phyloP scores from a whole-genome alignment of 1,140 invertebrate genomes.

The Zaprionus tsacasi region DNA sequence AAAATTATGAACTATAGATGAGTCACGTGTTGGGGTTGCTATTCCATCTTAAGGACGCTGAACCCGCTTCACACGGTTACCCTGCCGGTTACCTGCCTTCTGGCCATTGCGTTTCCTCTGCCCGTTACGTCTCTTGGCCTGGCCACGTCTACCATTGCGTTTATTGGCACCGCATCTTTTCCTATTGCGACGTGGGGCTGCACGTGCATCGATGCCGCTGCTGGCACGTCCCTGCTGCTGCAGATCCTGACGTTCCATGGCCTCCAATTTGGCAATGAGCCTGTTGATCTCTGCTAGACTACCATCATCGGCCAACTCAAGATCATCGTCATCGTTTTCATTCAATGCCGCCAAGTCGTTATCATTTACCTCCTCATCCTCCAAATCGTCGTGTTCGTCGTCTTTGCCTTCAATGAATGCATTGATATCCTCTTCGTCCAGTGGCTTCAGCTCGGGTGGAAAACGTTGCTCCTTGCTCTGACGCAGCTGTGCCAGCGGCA shows the following conservation, averaged over 20 bases:
- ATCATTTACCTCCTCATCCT: constrained; percentile 42
- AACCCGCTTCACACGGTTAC: constrained; percentile 5
- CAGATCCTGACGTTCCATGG: not conserved
- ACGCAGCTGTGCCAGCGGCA: constrained; percentile 26
- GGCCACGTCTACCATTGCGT: not conserved
- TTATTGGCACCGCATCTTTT: constrained; percentile 24
- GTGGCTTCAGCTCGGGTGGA: constrained; percentile 37
- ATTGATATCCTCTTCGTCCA: constrained; percentile 48
- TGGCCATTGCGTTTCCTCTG: constrained; percentile 21
- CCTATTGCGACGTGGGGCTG: constrained; percentile 4
- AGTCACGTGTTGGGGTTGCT: not conserved
- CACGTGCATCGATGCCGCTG: not conserved
- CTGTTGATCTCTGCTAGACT: constrained; percentile 14
- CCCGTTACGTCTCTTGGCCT: constrained; percentile 6
- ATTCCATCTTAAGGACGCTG: not conserved
- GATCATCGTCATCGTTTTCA: constrained; percentile 18
- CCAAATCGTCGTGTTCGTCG: not conserved
- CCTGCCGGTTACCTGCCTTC: constrained; percentile 9
- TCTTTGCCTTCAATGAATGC: constrained; percentile 42
- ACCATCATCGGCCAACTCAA: constrained; percentile 1
- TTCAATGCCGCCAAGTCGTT: constrained; percentile 16
- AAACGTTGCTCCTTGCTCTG: constrained; percentile 58
- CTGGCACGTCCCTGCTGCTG: constrained; percentile 5
- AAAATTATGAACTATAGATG: not conserved
- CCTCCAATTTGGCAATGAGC: constrained; percentile 10